Conservation (phyloP, 2,113 vertebrate genomes). For the Chaenocephalus aceratus region DNA sequence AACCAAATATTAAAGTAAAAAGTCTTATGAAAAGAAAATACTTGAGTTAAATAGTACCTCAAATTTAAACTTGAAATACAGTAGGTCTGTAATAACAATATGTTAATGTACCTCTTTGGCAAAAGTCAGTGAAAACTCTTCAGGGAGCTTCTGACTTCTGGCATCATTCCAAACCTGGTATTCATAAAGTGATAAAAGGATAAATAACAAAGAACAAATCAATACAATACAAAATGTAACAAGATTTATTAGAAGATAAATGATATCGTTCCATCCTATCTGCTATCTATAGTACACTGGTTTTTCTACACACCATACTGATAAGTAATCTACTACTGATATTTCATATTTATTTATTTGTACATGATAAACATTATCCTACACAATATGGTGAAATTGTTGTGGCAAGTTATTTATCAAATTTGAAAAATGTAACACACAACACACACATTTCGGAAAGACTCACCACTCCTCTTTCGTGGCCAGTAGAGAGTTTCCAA, state of each 20-base stretch:
- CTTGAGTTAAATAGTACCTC: too few relatives aligned
- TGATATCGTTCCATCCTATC: not conserved
- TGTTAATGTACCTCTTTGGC: conserved; percentile 62
- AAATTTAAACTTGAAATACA: not conserved
- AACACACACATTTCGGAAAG: not conserved
- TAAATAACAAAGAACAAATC: not conserved
- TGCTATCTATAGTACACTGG: not conserved
- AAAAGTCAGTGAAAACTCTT: conserved; percentile 55
- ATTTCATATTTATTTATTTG: too few relatives aligned
- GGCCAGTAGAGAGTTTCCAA: conserved; percentile 28
- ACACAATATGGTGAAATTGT: not conserved
- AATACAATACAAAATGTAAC: not conserved
- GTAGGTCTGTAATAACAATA: not conserved
- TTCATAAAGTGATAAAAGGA: conserved; percentile 5
- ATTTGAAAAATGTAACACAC: too few relatives aligned
- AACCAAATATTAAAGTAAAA: too few relatives aligned
- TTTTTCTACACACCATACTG: not conserved
- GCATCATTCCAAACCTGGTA: conserved; percentile 47
- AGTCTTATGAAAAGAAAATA: not conserved
- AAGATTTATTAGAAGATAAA: not conserved
- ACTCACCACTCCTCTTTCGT: conserved; percentile 66
- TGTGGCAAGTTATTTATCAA: too few relatives aligned
- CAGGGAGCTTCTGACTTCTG: conserved; percentile 49
- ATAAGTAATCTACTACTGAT: not conserved
- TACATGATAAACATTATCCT: not conserved